These are phyloP conservation scores for Norana najaformis DNA, from an alignment of 2,888 invertebrate genomes.

Conservation along the genomic window DNA sequence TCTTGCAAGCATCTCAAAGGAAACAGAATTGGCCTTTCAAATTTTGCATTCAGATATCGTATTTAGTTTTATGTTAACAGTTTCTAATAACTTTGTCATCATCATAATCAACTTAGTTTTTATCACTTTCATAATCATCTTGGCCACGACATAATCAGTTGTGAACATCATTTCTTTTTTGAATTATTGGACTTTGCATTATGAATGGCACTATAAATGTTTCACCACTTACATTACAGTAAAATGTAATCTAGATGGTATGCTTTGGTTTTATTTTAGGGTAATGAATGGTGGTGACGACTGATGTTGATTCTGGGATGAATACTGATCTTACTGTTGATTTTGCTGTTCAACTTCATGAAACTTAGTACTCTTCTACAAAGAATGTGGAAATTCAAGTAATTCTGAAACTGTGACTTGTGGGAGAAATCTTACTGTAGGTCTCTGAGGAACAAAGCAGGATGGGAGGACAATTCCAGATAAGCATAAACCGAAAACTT, in stretches of 20 bases:
- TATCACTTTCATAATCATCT: no score
- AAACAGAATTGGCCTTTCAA: no score
- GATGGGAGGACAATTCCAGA: not conserved
- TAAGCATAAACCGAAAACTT: not conserved
- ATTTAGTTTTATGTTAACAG: no score
- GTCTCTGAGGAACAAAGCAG: not conserved
- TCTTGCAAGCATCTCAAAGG: no score
- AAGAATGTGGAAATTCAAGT: not conserved
- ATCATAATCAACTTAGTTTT: no score
- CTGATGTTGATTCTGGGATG: no score
- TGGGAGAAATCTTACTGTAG: not conserved
- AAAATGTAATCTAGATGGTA: not conserved
- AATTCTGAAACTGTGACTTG: not conserved
- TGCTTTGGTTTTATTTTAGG: not conserved
- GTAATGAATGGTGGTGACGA: not conserved
- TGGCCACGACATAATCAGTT: no score
- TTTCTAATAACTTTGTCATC: no score
- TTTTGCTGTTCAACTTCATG: not conserved
- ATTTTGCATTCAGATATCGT: no score
- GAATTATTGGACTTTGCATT: not conserved
- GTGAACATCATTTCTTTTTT: no score
- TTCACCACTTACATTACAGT: not conserved
- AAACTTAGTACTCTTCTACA: not conserved
- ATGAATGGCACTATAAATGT: not conserved
- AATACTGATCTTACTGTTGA: not conserved